Conservation (phyloP, 2,888 invertebrate species). For the Myopa tessellatipennis region DNA sequence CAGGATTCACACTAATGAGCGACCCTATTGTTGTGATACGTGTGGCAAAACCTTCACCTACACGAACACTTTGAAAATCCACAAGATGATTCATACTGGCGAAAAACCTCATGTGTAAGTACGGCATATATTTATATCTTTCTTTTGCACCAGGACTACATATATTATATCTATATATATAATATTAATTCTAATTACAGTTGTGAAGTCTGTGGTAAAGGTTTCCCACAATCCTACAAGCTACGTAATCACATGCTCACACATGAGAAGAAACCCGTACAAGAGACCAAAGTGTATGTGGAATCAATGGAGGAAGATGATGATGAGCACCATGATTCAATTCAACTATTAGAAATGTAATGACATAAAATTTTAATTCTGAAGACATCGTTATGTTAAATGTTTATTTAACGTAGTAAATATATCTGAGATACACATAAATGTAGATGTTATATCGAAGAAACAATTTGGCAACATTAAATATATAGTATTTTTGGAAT, state of each 20-base stretch:
- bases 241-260: conserved; percentile 59
- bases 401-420: conserved; percentile 19
- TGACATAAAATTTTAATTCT: not conserved
- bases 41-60: conserved; percentile 66
- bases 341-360: conserved; percentile 34
- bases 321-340: not conserved
- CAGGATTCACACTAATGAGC: conserved; percentile 65
- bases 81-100: conserved; percentile 66
- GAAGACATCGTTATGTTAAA: conserved; percentile 3
- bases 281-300: conserved; percentile 12
- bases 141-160: not conserved
- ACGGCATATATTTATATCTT: not conserved
- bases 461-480: too few relatives aligned
- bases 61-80: conserved; percentile 64
- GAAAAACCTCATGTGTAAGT: conserved; percentile 65
- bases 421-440: conserved; percentile 4
- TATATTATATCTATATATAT: not conserved
- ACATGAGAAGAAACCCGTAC: conserved; percentile 53
- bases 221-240: conserved; percentile 61
- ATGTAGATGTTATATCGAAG: too few relatives aligned
- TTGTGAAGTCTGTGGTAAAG: conserved; percentile 62
- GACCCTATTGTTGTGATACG: conserved; percentile 64
- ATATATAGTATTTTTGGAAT: too few relatives aligned
- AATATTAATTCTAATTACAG: conserved; percentile 44
- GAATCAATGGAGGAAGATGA: conserved; percentile 24